Evolutionary conservation across 2,797 vertebrate species (phyloP).

Genomic region (Ctenopoma multispine): DNA sequence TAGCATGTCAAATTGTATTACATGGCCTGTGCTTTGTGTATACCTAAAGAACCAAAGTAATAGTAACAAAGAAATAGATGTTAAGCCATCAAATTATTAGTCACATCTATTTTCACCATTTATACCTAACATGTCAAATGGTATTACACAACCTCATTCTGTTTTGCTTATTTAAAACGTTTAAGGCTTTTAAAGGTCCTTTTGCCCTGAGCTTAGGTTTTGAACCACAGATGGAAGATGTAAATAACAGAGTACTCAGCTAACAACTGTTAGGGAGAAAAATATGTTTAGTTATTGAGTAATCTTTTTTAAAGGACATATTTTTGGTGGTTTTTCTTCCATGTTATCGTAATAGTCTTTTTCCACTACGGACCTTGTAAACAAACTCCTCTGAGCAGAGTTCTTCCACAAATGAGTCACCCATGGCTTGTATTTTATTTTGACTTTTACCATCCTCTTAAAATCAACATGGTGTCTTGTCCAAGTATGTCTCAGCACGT

Average conservation of each 20-base stretch:
- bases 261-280: constrained; percentile 12
- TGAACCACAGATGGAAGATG: constrained; percentile 42
- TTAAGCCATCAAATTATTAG: constrained; percentile 62
- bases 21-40: constrained; percentile 55
- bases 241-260: constrained; percentile 35
- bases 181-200: constrained; percentile 34
- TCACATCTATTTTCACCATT: constrained; percentile 56
- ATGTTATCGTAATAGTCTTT: constrained; percentile 24
- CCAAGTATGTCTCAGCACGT: neutral
- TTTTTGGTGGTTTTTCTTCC: constrained; percentile 21
- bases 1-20: constrained; percentile 76
- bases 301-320: constrained; percentile 4
- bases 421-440: constrained; percentile 24
- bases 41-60: constrained; percentile 51
- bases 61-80: constrained; percentile 56
- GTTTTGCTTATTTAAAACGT: constrained; percentile 50
- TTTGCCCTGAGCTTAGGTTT: constrained; percentile 33
- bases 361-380: constrained; percentile 10
- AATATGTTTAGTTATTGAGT: constrained; percentile 14
- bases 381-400: constrained; percentile 32
- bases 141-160: constrained; percentile 38
- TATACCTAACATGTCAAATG: constrained; percentile 55
- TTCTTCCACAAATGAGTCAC: constrained; percentile 19
- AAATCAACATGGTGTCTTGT: constrained; percentile 14
- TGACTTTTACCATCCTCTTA: neutral